These are phyloP conservation scores for Aethes cnicana DNA, from an alignment of 2,888 invertebrate genomes.

Conservation along the genomic window DNA sequence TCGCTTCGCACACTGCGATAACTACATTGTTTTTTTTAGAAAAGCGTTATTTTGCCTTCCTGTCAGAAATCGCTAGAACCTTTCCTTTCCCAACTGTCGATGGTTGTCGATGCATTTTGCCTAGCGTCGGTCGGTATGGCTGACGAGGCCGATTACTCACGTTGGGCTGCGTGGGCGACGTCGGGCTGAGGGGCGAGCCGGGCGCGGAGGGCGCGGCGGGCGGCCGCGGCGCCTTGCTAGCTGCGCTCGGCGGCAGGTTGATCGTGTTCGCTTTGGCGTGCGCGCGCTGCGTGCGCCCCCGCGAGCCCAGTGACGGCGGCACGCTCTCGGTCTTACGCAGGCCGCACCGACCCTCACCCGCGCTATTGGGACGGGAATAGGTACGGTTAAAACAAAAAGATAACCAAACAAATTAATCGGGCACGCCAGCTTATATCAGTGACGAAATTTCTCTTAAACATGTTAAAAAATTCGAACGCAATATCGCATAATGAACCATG, in stretches of 20 bases:
- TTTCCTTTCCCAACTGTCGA: no score
- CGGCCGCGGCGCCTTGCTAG: constrained; percentile 57
- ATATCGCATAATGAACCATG: no score
- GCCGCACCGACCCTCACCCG: constrained; percentile 66
- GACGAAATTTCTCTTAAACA: background rate
- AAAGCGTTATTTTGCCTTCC: no score
- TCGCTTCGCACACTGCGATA: no score
- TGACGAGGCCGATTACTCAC: constrained; percentile 50
- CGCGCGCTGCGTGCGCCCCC: constrained; percentile 64
- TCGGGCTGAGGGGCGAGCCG: constrained; percentile 57
- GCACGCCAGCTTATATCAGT: constrained; percentile 50
- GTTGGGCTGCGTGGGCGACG: constrained; percentile 70
- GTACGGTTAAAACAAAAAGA: constrained; percentile 52
- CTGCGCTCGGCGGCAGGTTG: constrained; percentile 79
- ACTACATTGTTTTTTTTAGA: no score
- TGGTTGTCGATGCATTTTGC: no score
- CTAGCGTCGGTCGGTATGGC: background rate
- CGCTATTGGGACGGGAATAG: constrained; percentile 65
- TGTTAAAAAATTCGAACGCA: background rate
- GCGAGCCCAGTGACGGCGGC: constrained; percentile 64
- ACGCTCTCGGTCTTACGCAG: constrained; percentile 74
- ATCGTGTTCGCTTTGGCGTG: constrained; percentile 83
- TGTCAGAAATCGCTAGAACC: no score
- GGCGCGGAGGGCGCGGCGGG: constrained; percentile 47
- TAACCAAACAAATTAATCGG: constrained; percentile 51